Percentiles rank a stretch among this genome's conserved stretches.
phyloP scores from a whole-genome alignment of 2,113 vertebrate species.

The Rhineura floridana region DNA sequence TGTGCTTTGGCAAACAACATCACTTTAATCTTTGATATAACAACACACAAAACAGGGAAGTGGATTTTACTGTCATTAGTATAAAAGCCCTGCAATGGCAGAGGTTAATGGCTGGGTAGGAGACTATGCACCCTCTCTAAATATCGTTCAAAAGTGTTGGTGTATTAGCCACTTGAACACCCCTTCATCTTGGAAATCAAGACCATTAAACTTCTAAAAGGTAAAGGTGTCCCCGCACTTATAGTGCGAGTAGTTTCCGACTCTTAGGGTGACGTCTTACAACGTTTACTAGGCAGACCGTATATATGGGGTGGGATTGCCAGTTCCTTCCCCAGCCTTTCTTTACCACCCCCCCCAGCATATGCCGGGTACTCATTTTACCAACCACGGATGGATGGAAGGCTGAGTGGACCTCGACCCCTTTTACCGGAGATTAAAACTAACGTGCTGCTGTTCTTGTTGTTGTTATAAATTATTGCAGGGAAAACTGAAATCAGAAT shows the following conservation, averaged over 20 bases:
- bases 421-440: background rate
- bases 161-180: conserved; percentile 20
- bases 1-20: conserved; percentile 8
- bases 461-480: background rate
- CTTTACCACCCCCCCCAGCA: too few relatives aligned
- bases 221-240: too few relatives aligned
- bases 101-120: conserved; percentile 44
- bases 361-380: too few relatives aligned
- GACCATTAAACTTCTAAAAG: conserved; percentile 30
- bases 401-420: too few relatives aligned
- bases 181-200: background rate
- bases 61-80: conserved; percentile 51
- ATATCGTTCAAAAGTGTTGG: background rate
- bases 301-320: too few relatives aligned
- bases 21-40: conserved; percentile 34
- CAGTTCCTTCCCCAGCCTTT: too few relatives aligned
- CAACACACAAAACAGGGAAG: conserved; percentile 10
- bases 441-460: background rate
- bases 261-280: too few relatives aligned
- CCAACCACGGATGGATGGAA: too few relatives aligned
- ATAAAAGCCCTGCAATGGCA: conserved; percentile 35
- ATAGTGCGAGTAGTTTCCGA: too few relatives aligned
- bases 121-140: conserved; percentile 42
- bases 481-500: background rate
- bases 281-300: too few relatives aligned